Evolutionary conservation across 2,113 vertebrate genomes (phyloP), one percentile per base, ranked within the genome.

Genomic region (Stomatorhinus ivindoensis): DNA sequence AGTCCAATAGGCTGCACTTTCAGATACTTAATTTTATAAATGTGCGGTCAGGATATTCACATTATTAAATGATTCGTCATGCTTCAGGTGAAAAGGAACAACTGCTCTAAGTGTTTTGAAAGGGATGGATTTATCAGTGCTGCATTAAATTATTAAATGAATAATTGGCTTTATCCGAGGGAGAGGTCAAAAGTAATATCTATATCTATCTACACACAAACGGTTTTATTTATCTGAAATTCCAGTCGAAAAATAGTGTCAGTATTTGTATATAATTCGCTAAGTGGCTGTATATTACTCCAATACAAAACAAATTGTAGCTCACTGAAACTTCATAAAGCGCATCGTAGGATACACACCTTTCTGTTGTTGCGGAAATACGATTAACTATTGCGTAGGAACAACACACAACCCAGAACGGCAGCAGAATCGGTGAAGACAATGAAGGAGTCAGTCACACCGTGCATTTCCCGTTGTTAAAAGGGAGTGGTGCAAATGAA

Each of bases 401-500:
- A 11, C n/a, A 4, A 4, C 53, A 19, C 46, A 86, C 27, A 58
- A 44, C 46, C 10, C 31, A 19, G 87, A 76, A 88, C 48, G 86
- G 47, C 39, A 27, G 61, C 46, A 44, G 44, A 76, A 86, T 89
- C 87, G 84, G 65, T 88, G 87, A 87, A 90, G 88, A 76, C 42
- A 89, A 50, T 82, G 58, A 82, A 50, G 84, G 42, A 92, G 87
- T 58, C 90, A 93, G 89, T 87, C 91, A 84, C 88, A 93, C 90
- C 42, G 53, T 83, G 80, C 88, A 27, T 61, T 87, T 82, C 35
- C 58, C 90, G 90, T 89, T 88, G 91, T 31, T 93, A 91, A 91
- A 88, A 93, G 91, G 92, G 93, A 92, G 92, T 92, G 93, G 91
- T 92, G 90, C 87, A 84, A 91, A 89, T 76, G 80, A 88, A 51